These are phyloP conservation scores for Cheilosia soror DNA, from an alignment of 2,888 invertebrate genomes.

Conservation along the genomic window DNA sequence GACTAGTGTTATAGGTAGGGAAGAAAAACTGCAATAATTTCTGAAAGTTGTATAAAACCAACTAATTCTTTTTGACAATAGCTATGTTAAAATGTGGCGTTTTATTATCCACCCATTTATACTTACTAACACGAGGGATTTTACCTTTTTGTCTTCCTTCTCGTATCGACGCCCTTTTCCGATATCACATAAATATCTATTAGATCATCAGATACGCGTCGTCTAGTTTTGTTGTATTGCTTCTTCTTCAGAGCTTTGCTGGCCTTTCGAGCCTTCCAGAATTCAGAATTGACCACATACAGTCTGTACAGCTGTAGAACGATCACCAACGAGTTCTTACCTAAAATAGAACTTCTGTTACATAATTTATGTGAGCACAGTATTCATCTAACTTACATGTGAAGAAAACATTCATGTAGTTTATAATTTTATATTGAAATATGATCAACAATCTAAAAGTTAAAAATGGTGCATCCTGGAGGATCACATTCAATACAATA, in stretches of 20 bases:
- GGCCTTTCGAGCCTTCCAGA: slow-evolving; percentile 83
- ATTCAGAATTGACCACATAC: slow-evolving; percentile 91
- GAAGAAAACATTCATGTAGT: slow-evolving; percentile 98
- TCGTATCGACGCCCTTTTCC: slow-evolving; percentile 80
- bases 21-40: too few species aligned
- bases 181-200: slow-evolving; percentile 86
- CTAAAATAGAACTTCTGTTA: slow-evolving; percentile 79
- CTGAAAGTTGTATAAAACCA: too few species aligned
- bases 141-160: slow-evolving; percentile 81
- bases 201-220: slow-evolving; percentile 80
- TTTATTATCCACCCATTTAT: not conserved
- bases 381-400: slow-evolving; percentile 90
- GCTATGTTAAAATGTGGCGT: too few species aligned
- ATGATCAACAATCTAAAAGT: slow-evolving; percentile 94
- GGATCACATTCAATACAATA: slow-evolving; percentile 93
- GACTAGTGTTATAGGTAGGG: not conserved
- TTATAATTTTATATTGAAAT: slow-evolving; percentile 93
- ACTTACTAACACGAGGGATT: not conserved
- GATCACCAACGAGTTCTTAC: slow-evolving; percentile 93
- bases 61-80: too few species aligned
- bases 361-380: not conserved
- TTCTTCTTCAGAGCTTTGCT: slow-evolving; percentile 78
- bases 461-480: slow-evolving; percentile 94
- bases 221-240: slow-evolving; percentile 79
- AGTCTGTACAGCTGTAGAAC: slow-evolving; percentile 93